These are phyloP conservation scores for Tapirus terrestris DNA, from an alignment of 2,113 vertebrate genomes.

Conservation along the genomic window DNA sequence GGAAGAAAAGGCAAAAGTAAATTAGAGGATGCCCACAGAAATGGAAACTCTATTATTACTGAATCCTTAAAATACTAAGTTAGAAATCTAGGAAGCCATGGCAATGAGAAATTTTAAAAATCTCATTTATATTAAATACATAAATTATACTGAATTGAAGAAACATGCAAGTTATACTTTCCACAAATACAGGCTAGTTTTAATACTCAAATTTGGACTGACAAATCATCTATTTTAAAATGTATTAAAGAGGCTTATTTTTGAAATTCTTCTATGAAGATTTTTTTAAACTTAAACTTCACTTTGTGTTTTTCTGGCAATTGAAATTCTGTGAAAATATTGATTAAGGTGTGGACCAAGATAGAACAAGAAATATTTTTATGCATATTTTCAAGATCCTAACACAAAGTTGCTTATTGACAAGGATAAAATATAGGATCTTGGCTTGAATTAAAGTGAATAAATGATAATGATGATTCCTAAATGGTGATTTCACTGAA, in stretches of 20 bases:
- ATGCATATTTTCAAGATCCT: conserved; percentile 35
- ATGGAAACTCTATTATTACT: not conserved
- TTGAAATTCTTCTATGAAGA: not conserved
- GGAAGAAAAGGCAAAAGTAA: not conserved
- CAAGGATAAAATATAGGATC: not conserved
- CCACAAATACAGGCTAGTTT: not conserved
- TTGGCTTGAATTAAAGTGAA: not conserved
- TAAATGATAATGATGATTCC: not conserved
- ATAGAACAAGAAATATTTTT: not conserved
- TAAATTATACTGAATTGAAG: not conserved
- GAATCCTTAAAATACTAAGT: conserved; percentile 4
- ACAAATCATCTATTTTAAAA: not conserved
- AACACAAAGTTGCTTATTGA: not conserved
- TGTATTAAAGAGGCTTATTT: not conserved
- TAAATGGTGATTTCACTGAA: not conserved
- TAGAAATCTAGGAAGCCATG: not conserved
- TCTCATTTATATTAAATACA: not conserved
- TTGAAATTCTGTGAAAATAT: not conserved
- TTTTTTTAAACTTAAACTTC: not conserved
- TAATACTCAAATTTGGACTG: not conserved
- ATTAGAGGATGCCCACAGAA: not conserved
- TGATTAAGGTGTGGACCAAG: not conserved
- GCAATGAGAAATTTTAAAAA: not conserved
- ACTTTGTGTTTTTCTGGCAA: not conserved
- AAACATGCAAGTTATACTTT: not conserved